Conservation (phyloP, 1,140 invertebrate species). For the Trichonephila inaurata region DNA sequence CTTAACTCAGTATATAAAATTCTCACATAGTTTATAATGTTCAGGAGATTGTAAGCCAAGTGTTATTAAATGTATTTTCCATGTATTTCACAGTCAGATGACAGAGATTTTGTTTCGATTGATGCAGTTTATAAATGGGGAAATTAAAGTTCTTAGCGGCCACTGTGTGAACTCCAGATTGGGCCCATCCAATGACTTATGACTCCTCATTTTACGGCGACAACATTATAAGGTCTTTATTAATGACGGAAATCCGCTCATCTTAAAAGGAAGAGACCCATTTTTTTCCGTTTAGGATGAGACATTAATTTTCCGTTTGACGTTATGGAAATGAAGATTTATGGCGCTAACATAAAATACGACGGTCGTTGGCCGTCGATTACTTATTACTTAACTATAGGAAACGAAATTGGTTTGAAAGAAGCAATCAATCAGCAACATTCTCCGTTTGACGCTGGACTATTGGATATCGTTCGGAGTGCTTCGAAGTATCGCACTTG, state of each 20-base stretch:
- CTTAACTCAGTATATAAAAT: no score
- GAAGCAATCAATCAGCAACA: slow-evolving; percentile 64
- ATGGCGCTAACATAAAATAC: slow-evolving; percentile 69
- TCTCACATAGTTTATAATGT: no score
- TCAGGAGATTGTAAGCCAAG: no score
- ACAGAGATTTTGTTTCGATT: slow-evolving; percentile 8
- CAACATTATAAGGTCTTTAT: slow-evolving; percentile 73
- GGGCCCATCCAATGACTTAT: slow-evolving; percentile 66
- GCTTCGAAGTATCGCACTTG: background rate
- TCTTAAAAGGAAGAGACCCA: slow-evolving; percentile 57
- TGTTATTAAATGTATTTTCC: no score
- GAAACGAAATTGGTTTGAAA: slow-evolving; percentile 74
- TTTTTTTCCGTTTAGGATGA: slow-evolving; percentile 52
- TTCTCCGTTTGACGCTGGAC: slow-evolving; percentile 31
- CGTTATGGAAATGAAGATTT: slow-evolving; percentile 75
- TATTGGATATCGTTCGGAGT: slow-evolving; percentile 56
- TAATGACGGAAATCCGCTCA: slow-evolving; percentile 71
- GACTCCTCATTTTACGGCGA: slow-evolving; percentile 68
- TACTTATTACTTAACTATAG: slow-evolving; percentile 76
- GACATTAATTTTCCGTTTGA: slow-evolving; percentile 68
- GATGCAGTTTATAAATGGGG: slow-evolving; percentile 45
- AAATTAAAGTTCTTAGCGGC: background rate
- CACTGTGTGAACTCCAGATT: slow-evolving; percentile 16
- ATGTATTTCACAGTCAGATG: background rate
- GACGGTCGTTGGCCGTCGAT: slow-evolving; percentile 67